These are phyloP conservation scores for Bathynomus jamesi DNA, from an alignment of 1,140 invertebrate genomes.

Conservation along the genomic window DNA sequence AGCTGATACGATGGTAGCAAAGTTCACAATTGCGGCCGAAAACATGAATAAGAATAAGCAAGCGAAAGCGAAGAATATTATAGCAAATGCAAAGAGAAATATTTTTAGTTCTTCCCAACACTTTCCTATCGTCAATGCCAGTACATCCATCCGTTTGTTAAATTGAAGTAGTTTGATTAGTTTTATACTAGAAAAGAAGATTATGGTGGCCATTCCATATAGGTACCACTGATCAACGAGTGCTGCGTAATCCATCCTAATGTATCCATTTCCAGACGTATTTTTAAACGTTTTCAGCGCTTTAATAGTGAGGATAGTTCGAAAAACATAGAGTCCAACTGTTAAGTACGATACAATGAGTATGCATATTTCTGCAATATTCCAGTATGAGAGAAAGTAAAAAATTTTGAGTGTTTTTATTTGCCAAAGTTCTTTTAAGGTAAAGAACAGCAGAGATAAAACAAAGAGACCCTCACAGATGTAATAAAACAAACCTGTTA, in stretches of 20 bases:
- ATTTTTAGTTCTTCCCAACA: constrained; percentile 17
- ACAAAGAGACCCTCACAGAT: constrained; percentile 7
- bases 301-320: neutral
- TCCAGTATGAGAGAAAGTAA: constrained; percentile 16
- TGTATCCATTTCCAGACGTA: constrained; percentile 12
- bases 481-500: neutral
- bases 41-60: constrained; percentile 20
- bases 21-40: neutral
- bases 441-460: constrained; percentile 12
- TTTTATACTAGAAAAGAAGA: constrained; percentile 13
- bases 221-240: constrained; percentile 5
- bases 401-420: constrained; percentile 10
- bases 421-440: constrained; percentile 10
- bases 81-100: constrained; percentile 13
- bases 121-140: constrained; percentile 7
- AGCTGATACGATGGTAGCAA: constrained; percentile 7
- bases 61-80: constrained; percentile 18
- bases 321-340: constrained; percentile 12
- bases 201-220: constrained; percentile 2
- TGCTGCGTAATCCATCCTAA: constrained; percentile 7
- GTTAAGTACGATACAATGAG: constrained; percentile 5
- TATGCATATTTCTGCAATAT: constrained; percentile 5
- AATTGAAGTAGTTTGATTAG: constrained; percentile 18
- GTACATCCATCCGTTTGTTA: constrained; percentile 14
- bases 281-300: neutral